These are phyloP conservation scores for Danio kyathit DNA, from an alignment of 2,797 vertebrate genomes.

Conservation along the genomic window DNA sequence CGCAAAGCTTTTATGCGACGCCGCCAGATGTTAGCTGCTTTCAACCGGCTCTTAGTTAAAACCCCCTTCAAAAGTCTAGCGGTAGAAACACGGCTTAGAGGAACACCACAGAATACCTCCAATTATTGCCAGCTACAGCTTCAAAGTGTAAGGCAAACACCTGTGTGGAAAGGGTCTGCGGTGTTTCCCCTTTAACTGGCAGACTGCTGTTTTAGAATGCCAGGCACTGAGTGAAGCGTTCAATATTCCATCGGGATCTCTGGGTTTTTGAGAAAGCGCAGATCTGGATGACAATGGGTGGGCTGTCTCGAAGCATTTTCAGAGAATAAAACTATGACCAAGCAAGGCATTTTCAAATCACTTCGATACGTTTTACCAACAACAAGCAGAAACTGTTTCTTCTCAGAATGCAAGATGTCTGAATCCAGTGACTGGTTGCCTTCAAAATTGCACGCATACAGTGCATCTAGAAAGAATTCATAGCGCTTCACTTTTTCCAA, in stretches of 20 bases:
- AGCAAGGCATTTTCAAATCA: not conserved
- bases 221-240: not conserved
- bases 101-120: conserved; percentile 34
- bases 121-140: conserved; percentile 26
- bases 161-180: not conserved
- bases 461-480: too few species aligned
- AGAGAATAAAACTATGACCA: not conserved
- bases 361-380: not conserved
- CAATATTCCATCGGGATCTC: conserved; percentile 1
- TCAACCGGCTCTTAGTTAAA: conserved; percentile 41
- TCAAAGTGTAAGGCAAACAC: conserved; percentile 36
- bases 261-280: not conserved
- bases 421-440: not conserved
- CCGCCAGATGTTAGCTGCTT: conserved; percentile 50
- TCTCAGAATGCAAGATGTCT: not conserved
- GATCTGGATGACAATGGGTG: conserved; percentile 6
- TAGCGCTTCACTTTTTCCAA: too few species aligned
- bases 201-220: conserved; percentile 11
- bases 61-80: conserved; percentile 40
- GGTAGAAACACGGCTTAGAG: conserved; percentile 28
- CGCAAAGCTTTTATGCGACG: conserved; percentile 41
- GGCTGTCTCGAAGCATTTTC: not conserved
- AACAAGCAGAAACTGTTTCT: not conserved
- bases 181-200: conserved; percentile 3
- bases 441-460: not conserved